Percentiles rank a stretch among this genome's conserved stretches.
phyloP scores from a whole-genome alignment of 1,140 invertebrate genomes.

The Macrocentrus cingulum region DNA sequence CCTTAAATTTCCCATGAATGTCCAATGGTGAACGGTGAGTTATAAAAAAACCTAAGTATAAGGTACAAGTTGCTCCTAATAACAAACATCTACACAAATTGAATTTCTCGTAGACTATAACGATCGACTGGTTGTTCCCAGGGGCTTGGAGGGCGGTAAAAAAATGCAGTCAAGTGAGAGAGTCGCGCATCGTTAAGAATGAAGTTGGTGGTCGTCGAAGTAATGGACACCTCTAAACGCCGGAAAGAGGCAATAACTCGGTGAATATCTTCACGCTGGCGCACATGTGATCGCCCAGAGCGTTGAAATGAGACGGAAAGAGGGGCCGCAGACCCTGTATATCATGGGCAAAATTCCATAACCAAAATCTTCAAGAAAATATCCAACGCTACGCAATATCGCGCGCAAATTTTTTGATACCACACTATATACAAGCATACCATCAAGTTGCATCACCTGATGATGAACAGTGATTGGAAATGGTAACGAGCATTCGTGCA shows the following conservation, averaged over 20 bases:
- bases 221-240: conserved; percentile 51
- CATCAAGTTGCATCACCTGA: too few species aligned
- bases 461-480: conserved; percentile 50
- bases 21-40: background rate
- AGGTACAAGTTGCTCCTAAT: too few species aligned
- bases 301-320: too few species aligned
- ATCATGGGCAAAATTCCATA: too few species aligned
- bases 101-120: too few species aligned
- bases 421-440: too few species aligned
- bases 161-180: conserved; percentile 22
- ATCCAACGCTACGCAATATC: too few species aligned
- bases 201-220: conserved; percentile 32
- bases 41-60: background rate
- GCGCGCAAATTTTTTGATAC: too few species aligned
- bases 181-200: conserved; percentile 39
- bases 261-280: conserved; percentile 30
- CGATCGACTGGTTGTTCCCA: background rate
- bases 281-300: conserved; percentile 25
- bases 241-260: conserved; percentile 52
- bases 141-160: background rate
- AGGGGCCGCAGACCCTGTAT: too few species aligned
- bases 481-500: conserved; percentile 44
- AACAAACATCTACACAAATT: too few species aligned
- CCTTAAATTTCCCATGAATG: conserved; percentile 8
- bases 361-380: too few species aligned